Conservation (phyloP, 2,113 vertebrate genomes). For the Microtus oregoni region DNA sequence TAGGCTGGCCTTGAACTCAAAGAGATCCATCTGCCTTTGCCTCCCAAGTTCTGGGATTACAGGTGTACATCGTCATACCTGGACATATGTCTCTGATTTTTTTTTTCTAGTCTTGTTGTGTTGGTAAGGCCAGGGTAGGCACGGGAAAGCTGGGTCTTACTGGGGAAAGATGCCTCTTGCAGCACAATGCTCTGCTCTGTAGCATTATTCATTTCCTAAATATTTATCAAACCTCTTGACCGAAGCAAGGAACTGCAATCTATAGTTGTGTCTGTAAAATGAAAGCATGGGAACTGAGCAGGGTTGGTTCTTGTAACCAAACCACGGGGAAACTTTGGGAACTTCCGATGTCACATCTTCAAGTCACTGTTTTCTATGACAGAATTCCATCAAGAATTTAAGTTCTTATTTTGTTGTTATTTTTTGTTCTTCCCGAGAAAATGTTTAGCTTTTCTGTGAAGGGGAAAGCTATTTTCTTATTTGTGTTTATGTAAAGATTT, state of each 20-base stretch:
- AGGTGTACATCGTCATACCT: neutral
- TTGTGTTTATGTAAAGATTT: constrained; percentile 59
- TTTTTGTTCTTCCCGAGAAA: constrained; percentile 54
- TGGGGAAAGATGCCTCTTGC: neutral
- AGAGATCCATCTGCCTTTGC: too few relatives aligned
- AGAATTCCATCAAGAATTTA: constrained; percentile 29
- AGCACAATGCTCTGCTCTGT: neutral
- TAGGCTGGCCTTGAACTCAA: too few relatives aligned
- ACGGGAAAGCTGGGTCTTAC: neutral
- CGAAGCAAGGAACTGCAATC: neutral
- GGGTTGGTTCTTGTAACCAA: constrained; percentile 13
- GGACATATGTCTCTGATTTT: neutral
- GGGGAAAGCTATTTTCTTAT: constrained; percentile 57
- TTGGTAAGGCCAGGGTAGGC: neutral
- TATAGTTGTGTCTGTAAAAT: constrained; percentile 34
- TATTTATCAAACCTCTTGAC: constrained; percentile 21
- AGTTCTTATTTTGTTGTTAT: neutral
- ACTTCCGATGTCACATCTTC: constrained; percentile 7
- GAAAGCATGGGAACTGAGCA: constrained; percentile 13
- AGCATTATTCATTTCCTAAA: neutral
- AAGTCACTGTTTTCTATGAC: constrained; percentile 49
- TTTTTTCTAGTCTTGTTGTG: neutral
- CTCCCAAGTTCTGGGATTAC: neutral
- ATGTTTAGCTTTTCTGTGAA: constrained; percentile 58
- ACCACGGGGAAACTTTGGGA: constrained; percentile 21